Evolutionary conservation across 2,888 invertebrate species (phyloP).

Genomic region (Diadegma fenestrale): DNA sequence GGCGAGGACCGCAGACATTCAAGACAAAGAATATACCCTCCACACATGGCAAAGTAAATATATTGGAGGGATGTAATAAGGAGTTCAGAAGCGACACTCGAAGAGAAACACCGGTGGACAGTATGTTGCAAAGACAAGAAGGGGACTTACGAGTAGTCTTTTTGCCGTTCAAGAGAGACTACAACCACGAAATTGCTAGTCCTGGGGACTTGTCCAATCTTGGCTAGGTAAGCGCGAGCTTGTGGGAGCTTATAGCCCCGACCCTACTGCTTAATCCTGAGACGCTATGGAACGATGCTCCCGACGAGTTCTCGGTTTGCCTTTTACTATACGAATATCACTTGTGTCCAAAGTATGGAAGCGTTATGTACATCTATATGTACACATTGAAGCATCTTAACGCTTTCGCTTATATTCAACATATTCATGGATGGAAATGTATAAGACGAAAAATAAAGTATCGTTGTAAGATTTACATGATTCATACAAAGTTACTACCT

Average conservation of each 20-base stretch:
- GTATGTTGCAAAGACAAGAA: conserved; percentile 46
- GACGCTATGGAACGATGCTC: conserved; percentile 50
- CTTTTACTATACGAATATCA: conserved; percentile 27
- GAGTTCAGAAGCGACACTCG: conserved; percentile 33
- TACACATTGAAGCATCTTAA: conserved; percentile 1
- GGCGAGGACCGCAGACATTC: conserved; percentile 23
- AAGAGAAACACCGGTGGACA: conserved; percentile 55
- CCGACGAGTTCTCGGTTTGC: conserved; percentile 56
- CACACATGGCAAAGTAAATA: conserved; percentile 1
- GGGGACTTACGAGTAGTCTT: conserved; percentile 50
- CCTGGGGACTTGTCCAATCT: conserved; percentile 66
- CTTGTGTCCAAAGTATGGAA: conserved; percentile 26
- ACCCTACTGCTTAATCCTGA: conserved; percentile 59
- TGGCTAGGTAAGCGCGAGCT: conserved; percentile 54
- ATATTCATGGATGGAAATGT: background rate
- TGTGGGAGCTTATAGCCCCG: conserved; percentile 55
- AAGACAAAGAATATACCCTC: conserved; percentile 30
- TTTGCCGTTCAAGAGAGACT: conserved; percentile 58
- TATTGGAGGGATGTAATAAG: conserved; percentile 43
- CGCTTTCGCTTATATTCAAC: background rate
- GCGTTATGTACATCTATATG: conserved; percentile 2
- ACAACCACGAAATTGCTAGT: conserved; percentile 68
- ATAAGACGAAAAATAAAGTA: background rate
- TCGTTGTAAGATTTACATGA: background rate
- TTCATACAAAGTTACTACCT: background rate